Percentiles rank a stretch among this genome's conserved stretches.
These are phyloP conservation scores for Latheticus oryzae DNA, from an alignment of 2,888 invertebrate species.

Conservation along the genomic window DNA sequence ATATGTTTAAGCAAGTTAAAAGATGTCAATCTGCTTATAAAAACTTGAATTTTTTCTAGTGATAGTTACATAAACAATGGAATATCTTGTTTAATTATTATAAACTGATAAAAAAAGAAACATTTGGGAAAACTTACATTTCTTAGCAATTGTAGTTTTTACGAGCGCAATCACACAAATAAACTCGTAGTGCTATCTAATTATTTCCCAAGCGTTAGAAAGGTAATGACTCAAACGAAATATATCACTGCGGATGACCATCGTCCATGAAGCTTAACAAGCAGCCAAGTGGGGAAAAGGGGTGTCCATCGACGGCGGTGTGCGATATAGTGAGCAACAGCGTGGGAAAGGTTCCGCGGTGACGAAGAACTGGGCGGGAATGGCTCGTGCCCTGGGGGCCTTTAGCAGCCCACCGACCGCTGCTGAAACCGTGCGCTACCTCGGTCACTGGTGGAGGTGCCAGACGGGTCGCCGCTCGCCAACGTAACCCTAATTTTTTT, in stretches of 20 bases:
- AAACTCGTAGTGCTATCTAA: slow-evolving; percentile 47
- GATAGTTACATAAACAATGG: too few relatives aligned
- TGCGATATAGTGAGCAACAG: slow-evolving; percentile 52
- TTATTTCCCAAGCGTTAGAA: slow-evolving; percentile 44
- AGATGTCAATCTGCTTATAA: too few relatives aligned
- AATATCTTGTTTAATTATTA: too few relatives aligned
- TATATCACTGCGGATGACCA: slow-evolving; percentile 45
- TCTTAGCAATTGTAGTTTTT: too few relatives aligned
- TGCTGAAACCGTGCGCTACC: slow-evolving; percentile 30
- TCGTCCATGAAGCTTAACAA: slow-evolving; percentile 34
- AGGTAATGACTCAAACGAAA: slow-evolving; percentile 43
- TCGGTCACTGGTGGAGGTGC: slow-evolving; percentile 18
- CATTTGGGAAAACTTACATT: too few relatives aligned
- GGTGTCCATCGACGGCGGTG: slow-evolving; percentile 38
- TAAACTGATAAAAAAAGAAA: too few relatives aligned
- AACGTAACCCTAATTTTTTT: too few relatives aligned
- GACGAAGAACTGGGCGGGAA: slow-evolving; percentile 50
- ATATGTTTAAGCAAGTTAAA: too few relatives aligned
- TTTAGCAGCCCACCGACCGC: slow-evolving; percentile 39
- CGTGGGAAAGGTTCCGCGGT: slow-evolving; percentile 55
- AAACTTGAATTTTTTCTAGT: too few relatives aligned
- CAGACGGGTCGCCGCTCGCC: neutral
- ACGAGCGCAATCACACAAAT: slow-evolving; percentile 36
- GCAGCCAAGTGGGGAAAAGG: slow-evolving; percentile 30
- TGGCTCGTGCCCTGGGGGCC: slow-evolving; percentile 47